A percentile compares a stretch with the other conserved stretches of the same genome.
Evolutionary conservation across 2,113 vertebrate species (phyloP).

Genomic region (Leuciscus idus): DNA sequence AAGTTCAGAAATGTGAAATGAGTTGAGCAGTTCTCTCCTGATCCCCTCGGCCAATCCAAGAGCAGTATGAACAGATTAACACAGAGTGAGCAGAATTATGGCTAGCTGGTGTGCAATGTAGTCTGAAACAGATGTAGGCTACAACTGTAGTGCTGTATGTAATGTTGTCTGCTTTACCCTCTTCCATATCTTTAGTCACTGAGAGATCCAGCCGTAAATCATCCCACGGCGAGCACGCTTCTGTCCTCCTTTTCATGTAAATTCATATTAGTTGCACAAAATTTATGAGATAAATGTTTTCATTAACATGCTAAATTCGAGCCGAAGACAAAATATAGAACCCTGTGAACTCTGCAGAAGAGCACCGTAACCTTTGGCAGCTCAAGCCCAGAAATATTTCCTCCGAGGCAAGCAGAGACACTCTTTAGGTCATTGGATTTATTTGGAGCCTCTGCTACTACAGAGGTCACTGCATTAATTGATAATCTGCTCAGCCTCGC

Average conservation of each 20-base stretch:
- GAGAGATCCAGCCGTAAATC: constrained; percentile 37
- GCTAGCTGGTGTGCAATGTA: constrained; percentile 63
- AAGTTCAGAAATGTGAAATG: constrained; percentile 41
- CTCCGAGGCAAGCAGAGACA: neutral
- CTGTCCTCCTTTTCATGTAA: constrained; percentile 29
- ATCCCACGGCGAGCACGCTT: constrained; percentile 26
- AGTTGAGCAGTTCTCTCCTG: neutral
- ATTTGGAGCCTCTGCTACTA: constrained; percentile 31
- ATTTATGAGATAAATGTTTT: constrained; percentile 15
- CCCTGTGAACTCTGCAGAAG: neutral
- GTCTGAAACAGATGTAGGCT: constrained; percentile 63
- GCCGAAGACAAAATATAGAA: neutral
- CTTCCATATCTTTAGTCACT: constrained; percentile 43
- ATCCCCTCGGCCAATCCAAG: constrained; percentile 54
- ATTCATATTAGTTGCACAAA: constrained; percentile 44
- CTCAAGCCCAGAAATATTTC: neutral
- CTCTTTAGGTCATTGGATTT: constrained; percentile 34
- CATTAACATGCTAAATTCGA: neutral
- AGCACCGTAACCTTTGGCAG: neutral
- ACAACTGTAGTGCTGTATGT: constrained; percentile 27
- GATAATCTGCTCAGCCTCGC: constrained; percentile 53
- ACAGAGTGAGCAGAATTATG: constrained; percentile 70
- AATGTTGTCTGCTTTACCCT: constrained; percentile 34
- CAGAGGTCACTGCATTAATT: constrained; percentile 53
- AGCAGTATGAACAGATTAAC: constrained; percentile 63